Evolutionary conservation across 2,113 vertebrate genomes (phyloP), one percentile per base, ranked within the genome.

Genomic region (Emydura subglobosa): DNA sequence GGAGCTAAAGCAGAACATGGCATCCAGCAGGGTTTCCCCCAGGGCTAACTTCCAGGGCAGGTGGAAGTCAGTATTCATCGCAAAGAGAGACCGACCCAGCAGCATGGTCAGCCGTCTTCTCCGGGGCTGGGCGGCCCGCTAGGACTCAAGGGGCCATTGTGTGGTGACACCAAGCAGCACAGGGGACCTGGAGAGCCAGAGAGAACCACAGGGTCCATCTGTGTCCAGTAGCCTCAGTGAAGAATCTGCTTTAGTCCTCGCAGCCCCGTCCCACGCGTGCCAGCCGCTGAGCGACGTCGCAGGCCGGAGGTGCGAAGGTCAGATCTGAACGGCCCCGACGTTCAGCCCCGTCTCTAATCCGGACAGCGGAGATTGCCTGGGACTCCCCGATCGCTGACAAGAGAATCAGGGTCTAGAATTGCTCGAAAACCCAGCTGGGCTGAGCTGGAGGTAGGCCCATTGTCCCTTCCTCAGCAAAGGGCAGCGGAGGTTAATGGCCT

Each of bases 171-270:
- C 74, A 44, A 14, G 39, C 8, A 27, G 74, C 39, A 27, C 42
- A 17, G 42, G 42, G 22, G 44, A 49, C 5, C 3, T 79, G 39
- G 1, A 5, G 10, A 68, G 34, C 3, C 34, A 8, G 25, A 61
- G 29, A 82, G 29, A 34, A 93, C 47, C 4, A 6, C 0, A 2
- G 31, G 21, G 22, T 10, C 39, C 22, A 42, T 6, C 22, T 25
- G 24, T 6, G 9, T 61, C 49, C 80, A 25, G 42, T 42, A 87
- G 54, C n/a, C 12, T 31, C 39, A 9, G 0, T 5, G 0, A 0
- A 6, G 34, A 9, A 65, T 1, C 2, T 53, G n/a, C 51, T 3
- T 0, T 61, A 65, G 22, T 89, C 34, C 24, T 25, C 49, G 7
- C 8, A 27, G 47, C 61, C 34, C 17, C 10, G 10, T 11, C 61